These are phyloP conservation scores for Bos taurus DNA, from an alignment of 2,113 vertebrate genomes.

Conservation along the genomic window DNA sequence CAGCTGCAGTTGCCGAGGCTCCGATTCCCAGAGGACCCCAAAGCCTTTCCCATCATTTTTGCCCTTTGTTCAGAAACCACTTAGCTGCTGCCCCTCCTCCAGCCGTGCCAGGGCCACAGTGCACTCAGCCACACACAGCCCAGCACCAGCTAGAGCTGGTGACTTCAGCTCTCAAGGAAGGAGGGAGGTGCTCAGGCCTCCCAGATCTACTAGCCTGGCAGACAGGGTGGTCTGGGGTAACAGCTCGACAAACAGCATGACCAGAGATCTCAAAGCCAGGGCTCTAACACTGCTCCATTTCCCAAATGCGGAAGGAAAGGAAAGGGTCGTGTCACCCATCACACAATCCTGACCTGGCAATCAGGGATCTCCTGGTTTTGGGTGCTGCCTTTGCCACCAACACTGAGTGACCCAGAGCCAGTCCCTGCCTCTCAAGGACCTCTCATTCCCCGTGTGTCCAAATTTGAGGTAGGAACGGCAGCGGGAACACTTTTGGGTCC, in stretches of 20 bases:
- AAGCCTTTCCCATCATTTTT: conserved; percentile 84
- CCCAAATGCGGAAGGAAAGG: not conserved
- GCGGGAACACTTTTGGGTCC: not conserved
- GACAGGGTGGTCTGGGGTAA: rapidly evolving
- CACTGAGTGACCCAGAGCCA: not conserved
- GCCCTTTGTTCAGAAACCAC: conserved; percentile 79
- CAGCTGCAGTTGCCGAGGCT: conserved; percentile 68
- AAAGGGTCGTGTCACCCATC: not conserved
- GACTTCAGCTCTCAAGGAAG: not conserved
- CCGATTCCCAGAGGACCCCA: conserved; percentile 78
- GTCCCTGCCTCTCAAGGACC: not conserved
- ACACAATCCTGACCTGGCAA: not conserved
- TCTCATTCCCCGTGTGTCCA: not conserved
- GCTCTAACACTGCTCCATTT: not conserved
- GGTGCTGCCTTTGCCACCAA: not conserved
- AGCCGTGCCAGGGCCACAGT: not conserved
- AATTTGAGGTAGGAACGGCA: not conserved
- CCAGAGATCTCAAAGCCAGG: not conserved
- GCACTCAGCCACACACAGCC: conserved; percentile 50
- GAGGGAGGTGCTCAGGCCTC: not conserved
- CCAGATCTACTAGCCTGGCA: not conserved
- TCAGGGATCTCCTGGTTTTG: not conserved
- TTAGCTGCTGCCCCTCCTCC: conserved; percentile 71
- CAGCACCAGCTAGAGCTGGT: not conserved
- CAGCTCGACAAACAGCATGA: not conserved